Evolutionary conservation across 2,113 vertebrate species (phyloP).

Genomic region (Poecile atricapillus): DNA sequence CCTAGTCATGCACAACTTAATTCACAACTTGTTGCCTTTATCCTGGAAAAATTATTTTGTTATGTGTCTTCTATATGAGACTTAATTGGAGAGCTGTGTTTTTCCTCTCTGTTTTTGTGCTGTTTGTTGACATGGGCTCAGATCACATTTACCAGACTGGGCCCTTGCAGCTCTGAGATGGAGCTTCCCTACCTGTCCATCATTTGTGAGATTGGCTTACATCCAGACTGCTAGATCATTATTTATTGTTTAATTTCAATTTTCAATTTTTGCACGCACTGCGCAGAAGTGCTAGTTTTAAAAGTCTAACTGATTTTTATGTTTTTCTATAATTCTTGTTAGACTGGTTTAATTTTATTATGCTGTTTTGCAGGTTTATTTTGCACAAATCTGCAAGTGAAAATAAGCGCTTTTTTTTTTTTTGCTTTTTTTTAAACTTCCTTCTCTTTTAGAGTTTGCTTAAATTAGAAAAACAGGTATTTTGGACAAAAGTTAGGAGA

Average conservation of each 20-base stretch:
- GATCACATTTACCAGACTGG: neutral
- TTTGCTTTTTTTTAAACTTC: accelerated
- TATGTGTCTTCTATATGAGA: neutral
- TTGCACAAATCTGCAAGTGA: neutral
- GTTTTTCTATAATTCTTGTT: neutral
- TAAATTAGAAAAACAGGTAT: neutral
- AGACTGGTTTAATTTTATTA: neutral
- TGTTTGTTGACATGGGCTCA: neutral
- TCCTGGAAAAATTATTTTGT: neutral
- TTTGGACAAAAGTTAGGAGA: neutral
- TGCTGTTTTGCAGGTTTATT: neutral
- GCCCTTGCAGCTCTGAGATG: neutral
- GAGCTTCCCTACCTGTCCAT: neutral
- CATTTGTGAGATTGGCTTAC: neutral
- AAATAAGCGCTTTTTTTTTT: neutral
- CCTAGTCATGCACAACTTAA: neutral
- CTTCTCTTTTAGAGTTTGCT: neutral
- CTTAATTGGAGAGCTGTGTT: neutral
- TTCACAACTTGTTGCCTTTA: neutral
- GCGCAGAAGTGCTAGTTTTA: neutral
- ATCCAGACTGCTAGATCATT: neutral
- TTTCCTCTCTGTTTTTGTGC: neutral
- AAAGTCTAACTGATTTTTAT: neutral
- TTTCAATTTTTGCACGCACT: neutral
- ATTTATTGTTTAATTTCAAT: neutral